Evolutionary conservation across 2,888 invertebrate genomes (phyloP).

Genomic region (Microctonus aethiopoides): DNA sequence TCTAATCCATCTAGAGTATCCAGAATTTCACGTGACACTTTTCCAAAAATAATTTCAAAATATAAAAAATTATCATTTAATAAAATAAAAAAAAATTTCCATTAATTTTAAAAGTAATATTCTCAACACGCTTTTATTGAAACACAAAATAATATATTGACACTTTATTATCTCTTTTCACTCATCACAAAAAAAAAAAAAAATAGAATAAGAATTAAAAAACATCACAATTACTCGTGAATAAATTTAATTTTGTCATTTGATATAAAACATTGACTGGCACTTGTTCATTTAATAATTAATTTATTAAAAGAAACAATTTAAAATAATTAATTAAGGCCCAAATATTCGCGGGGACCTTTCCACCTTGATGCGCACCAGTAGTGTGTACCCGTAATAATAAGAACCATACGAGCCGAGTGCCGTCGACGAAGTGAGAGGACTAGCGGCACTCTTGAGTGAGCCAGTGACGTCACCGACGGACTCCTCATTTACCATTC

Average conservation of each 20-base stretch:
- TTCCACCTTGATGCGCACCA: not conserved
- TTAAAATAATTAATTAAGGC: not conserved
- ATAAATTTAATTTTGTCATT: not conserved
- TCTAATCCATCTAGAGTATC: conserved; percentile 35
- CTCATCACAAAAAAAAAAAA: not conserved
- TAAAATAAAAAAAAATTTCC: not conserved
- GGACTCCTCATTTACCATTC: conserved; percentile 37
- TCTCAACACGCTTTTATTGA: not conserved
- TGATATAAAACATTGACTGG: not conserved
- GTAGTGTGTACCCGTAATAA: conserved; percentile 31
- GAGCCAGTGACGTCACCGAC: conserved; percentile 60
- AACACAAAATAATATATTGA: not conserved
- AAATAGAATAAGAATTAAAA: not conserved
- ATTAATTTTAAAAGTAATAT: not conserved
- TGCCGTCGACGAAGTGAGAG: conserved; percentile 62
- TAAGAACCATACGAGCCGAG: conserved; percentile 56
- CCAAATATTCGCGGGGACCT: not conserved
- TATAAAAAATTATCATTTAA: not conserved
- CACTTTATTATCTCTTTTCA: not conserved
- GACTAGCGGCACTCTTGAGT: conserved; percentile 59
- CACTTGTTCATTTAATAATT: not conserved
- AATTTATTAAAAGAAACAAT: not conserved
- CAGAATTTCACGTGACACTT: conserved; percentile 30
- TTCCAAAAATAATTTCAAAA: conserved; percentile 3
- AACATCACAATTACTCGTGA: not conserved